Base-by-base conservation (phyloP, 2,888 invertebrate genomes). In the Osmoderma eremita region DNA sequence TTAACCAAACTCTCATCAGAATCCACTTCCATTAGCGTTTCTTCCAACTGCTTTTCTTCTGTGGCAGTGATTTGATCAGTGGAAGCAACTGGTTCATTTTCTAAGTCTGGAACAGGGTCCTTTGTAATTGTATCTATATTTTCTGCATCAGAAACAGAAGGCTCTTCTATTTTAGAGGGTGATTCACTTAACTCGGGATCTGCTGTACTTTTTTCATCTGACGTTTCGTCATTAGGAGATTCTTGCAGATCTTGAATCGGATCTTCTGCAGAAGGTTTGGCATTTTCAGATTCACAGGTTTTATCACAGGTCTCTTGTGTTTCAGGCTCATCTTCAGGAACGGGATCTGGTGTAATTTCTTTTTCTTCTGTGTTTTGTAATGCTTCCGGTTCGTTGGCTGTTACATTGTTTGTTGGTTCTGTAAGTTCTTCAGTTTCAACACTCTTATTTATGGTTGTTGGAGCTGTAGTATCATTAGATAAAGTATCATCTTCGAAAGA, bases 21-120 rank as follows among this genome's bases (percentile, higher is more conserved):
- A 50, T 74, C 74, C 17, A 70, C 69, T 64, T 72, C 72, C 69
- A 70, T 75, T 72, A 70, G 72, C 67, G 62, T 65, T n/a, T 54
- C 61, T 58, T 56, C 22, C 13, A 39, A 13, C 20, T 49, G n/a
- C 10, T 51, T 51, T 20, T 42, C 30, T 13, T 38, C 56, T 22
- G 62, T 18, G 15, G 18, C 10, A 51, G 30, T 12, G 17, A 48
- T 18, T 48, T 48, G 38, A 22, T 63, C 22, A n/a, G 20, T 20
- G 13, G 42, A n/a, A 20, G 36, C 36, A 38, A 30, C 15, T 13
- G 30, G 53, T 17, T 53, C 38, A 50, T 24, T 36, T 30, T 53
- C 18, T 13, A 36, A 8, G 8, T 36, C 53, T 5, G 17, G 8
- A 38, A 42, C 20, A 18, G 17, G 68, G 45, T 68, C 61, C 61